Percentiles rank a stretch among this genome's conserved stretches.
These are phyloP conservation scores for Entomobrya proxima DNA, from an alignment of 2,888 invertebrate genomes.

Conservation along the genomic window DNA sequence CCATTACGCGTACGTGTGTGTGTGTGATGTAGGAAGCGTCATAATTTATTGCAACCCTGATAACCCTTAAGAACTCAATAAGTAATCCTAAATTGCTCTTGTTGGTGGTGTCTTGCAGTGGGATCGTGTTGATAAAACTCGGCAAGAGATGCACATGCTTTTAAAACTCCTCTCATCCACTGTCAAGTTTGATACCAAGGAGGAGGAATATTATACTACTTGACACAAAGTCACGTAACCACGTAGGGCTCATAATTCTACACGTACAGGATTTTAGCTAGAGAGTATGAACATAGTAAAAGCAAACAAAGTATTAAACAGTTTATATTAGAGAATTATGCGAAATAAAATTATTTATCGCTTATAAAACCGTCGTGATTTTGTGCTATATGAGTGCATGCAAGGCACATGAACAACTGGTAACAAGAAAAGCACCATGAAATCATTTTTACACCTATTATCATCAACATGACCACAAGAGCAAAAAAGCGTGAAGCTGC, in stretches of 20 bases:
- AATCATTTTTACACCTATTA: constrained; percentile 51
- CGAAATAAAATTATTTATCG: background rate
- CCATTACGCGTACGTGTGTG: background rate
- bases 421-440: constrained; percentile 22
- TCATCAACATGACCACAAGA: constrained; percentile 25
- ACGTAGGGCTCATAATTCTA: constrained; percentile 53
- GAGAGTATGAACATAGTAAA: background rate
- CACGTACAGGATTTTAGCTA: constrained; percentile 49
- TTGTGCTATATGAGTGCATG: background rate
- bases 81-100: constrained; percentile 41
- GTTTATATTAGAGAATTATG: background rate
- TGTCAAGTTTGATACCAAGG: background rate
- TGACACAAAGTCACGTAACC: constrained; percentile 57
- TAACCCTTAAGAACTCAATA: constrained; percentile 66
- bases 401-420: background rate
- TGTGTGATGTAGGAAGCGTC: constrained; percentile 35
- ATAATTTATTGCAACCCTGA: constrained; percentile 67
- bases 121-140: constrained; percentile 1
- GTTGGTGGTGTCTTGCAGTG: background rate
- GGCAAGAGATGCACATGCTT: background rate
- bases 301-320: background rate
- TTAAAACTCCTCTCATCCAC: background rate
- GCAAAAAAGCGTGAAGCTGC: constrained; percentile 52
- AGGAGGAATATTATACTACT: background rate
- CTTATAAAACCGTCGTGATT: background rate